Base-by-base conservation (phyloP, 2,888 invertebrate genomes). In the Harpalus rubripes region DNA sequence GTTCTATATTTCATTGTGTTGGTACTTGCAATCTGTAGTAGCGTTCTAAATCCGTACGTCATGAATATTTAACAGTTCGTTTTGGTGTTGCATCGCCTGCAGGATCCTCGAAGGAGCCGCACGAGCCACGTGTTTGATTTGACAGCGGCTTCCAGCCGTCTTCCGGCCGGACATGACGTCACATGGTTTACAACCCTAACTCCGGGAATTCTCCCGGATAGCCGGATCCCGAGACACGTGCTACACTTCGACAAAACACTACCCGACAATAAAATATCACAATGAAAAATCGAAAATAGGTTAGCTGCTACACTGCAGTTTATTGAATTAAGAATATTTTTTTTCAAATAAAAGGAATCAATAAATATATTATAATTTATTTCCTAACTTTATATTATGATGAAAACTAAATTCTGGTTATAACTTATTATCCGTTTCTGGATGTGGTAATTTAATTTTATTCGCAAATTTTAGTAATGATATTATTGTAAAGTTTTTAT, bases 61-160 rank as follows among this genome's bases (percentile, higher is more conserved):
- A 74, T 74, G 72, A 74, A 74, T 74, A 74, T 74, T 74, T 74
- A 74, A 74, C 72, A 74, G 15, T 7, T n/a, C 15, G 39, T 68
- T 61, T 22, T 16, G n/a, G 22, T 26, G n/a, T 44, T 44, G 72
- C 72, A 74, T 26, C 32, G 68, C 18, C 72, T 74, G 72, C 72
- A 52, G 44, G 44, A 74, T 74, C 18, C 44, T 16, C 44, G 8
- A 15, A 68, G 41, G 41, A 74, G 15, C 72, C 72, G 52, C 41
- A 74, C 41, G 18, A 10, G 44, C 41, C 41, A 16, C 15, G 18
- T 74, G 72, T 74, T 74, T 74, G 72, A 74, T 74, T 74, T 74
- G 72, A 74, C 72, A 74, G 72, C 72, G 72, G 72, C 72, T 74
- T 74, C 44, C 44, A 74, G 72, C 16, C 72, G 72, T 74, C 72